phyloP scores from a whole-genome alignment of 2,113 vertebrate genomes.

The Lasiurus borealis region DNA sequence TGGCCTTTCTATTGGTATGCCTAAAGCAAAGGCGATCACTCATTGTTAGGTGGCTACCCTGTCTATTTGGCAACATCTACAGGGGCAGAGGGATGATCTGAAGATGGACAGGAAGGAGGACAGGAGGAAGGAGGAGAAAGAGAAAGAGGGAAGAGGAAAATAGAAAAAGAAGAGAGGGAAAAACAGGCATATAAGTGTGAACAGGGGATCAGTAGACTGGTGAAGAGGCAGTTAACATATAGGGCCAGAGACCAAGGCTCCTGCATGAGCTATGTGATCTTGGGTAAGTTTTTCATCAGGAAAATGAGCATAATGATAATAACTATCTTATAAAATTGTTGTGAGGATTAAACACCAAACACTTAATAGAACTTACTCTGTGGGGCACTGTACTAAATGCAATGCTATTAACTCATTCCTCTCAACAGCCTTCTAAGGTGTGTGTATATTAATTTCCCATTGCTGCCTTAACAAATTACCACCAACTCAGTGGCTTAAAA shows the following conservation, averaged over 20 bases:
- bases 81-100: not conserved
- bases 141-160: accelerated
- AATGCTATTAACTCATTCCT: not conserved
- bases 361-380: not conserved
- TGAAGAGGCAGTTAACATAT: not conserved
- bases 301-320: not conserved
- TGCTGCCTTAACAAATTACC: not conserved
- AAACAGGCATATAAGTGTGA: not conserved
- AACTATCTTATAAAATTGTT: not conserved
- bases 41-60: not conserved
- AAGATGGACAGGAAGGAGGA: not conserved
- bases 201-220: not conserved
- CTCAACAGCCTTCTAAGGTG: not conserved
- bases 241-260: not conserved
- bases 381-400: not conserved
- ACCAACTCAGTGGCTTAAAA: not conserved
- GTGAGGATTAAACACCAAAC: not conserved
- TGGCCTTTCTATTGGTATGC: not conserved
- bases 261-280: not conserved
- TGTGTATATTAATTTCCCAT: not conserved
- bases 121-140: not conserved
- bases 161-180: not conserved
- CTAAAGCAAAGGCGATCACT: not conserved
- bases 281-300: not conserved
- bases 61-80: not conserved